Evolutionary conservation across 1,140 invertebrate genomes (phyloP).

Genomic region (Drosophila mojavensis): DNA sequence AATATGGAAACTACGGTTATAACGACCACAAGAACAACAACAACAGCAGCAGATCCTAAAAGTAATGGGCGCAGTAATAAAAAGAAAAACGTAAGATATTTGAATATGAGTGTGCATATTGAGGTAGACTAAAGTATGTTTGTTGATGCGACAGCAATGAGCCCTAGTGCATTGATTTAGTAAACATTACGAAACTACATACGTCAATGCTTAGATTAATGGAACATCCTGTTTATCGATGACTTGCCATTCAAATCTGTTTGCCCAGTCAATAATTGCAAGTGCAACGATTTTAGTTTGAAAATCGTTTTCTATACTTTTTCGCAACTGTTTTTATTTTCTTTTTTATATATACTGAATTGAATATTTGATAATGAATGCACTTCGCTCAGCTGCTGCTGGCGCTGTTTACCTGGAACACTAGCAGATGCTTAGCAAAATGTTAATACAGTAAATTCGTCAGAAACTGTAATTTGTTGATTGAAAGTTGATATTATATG

Average conservation of each 20-base stretch:
- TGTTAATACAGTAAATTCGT: conserved; percentile 17
- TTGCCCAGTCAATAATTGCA: conserved; percentile 47
- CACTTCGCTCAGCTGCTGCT: conserved; percentile 32
- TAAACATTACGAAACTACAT: conserved; percentile 34
- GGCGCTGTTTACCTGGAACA: conserved; percentile 26
- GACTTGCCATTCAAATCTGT: conserved; percentile 56
- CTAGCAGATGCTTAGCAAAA: conserved; percentile 10
- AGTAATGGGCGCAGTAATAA: conserved; percentile 48
- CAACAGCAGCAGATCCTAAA: conserved; percentile 36
- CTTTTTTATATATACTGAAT: not conserved
- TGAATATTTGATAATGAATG: conserved; percentile 44
- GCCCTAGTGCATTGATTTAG: conserved; percentile 1
- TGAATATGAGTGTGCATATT: not conserved
- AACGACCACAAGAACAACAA: conserved; percentile 62
- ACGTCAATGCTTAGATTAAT: conserved; percentile 67
- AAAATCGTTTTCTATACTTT: conserved; percentile 1
- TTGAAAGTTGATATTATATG: not conserved
- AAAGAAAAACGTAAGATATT: conserved; percentile 64
- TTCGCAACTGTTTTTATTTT: conserved; percentile 5
- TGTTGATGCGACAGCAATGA: not conserved
- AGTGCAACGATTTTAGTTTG: conserved; percentile 5
- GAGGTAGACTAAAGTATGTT: not conserved
- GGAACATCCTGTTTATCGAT: conserved; percentile 60
- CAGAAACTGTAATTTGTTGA: not conserved
- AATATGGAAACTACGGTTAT: conserved; percentile 72